These are phyloP conservation scores for Rhimphoctona megacephalus DNA, from an alignment of 2,888 invertebrate genomes.

Conservation along the genomic window DNA sequence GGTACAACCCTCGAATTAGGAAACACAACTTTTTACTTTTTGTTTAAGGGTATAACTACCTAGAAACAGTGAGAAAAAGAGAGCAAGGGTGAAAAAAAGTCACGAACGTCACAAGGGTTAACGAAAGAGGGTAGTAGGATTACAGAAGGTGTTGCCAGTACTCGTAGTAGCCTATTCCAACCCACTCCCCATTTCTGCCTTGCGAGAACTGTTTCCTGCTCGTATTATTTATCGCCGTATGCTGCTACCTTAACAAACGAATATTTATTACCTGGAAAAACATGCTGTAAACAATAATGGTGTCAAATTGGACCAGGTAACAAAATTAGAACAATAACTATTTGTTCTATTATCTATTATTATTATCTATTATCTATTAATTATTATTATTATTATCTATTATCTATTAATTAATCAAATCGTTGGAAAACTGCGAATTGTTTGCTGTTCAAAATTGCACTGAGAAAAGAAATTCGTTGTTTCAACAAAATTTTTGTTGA, in stretches of 20 bases:
- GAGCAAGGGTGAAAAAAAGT: conserved; percentile 1
- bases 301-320: background rate
- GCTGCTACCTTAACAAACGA: conserved; percentile 41
- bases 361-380: too few species aligned
- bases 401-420: too few species aligned
- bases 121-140: conserved; percentile 27
- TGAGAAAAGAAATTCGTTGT: too few species aligned
- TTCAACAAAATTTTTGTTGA: too few species aligned
- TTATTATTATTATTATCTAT: too few species aligned
- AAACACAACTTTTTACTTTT: conserved; percentile 52
- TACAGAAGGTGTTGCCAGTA: conserved; percentile 15
- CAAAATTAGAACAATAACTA: background rate
- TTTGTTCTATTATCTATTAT: too few species aligned
- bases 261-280: background rate
- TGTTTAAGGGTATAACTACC: conserved; percentile 8
- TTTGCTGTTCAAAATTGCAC: too few species aligned
- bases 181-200: conserved; percentile 3
- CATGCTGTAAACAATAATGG: background rate
- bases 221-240: conserved; percentile 50
- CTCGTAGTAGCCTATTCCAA: background rate
- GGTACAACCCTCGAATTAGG: conserved; percentile 36
- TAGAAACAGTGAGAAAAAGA: conserved; percentile 4
- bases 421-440: too few species aligned
- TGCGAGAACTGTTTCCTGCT: conserved; percentile 28
- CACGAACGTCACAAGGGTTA: conserved; percentile 47